These are phyloP conservation scores for Planococcus citri DNA, from an alignment of 1,140 invertebrate species.

Conservation along the genomic window DNA sequence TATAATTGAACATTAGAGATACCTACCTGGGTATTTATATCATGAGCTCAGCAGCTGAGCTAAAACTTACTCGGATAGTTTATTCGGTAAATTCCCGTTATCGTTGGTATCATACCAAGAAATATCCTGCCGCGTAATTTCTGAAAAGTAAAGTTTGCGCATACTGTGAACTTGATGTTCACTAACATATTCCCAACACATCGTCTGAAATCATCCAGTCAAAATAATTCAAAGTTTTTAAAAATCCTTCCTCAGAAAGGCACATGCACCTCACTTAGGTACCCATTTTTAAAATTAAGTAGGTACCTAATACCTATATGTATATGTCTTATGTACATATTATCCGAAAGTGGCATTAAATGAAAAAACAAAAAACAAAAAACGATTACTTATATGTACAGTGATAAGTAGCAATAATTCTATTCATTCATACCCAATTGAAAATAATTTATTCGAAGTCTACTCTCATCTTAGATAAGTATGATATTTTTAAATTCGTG, in stretches of 20 bases:
- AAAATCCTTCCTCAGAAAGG: neutral
- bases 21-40: no score
- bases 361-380: no score
- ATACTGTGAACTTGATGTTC: constrained; percentile 35
- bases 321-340: no score
- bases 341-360: no score
- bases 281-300: neutral
- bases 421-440: no score
- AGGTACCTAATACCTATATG: no score
- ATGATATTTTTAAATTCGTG: no score
- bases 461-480: no score
- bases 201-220: constrained; percentile 31
- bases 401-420: no score
- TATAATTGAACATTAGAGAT: no score
- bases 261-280: neutral
- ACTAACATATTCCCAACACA: constrained; percentile 35
- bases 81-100: constrained; percentile 65
- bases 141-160: constrained; percentile 35
- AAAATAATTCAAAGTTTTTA: neutral
- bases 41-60: neutral
- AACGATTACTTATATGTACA: no score
- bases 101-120: constrained; percentile 72
- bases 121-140: constrained; percentile 54
- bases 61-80: constrained; percentile 61
- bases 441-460: no score